A percentile compares a stretch with the other conserved stretches of the same genome.
Conservation (phyloP, 1,140 invertebrate species). For the Cryptotermes secundus region DNA sequence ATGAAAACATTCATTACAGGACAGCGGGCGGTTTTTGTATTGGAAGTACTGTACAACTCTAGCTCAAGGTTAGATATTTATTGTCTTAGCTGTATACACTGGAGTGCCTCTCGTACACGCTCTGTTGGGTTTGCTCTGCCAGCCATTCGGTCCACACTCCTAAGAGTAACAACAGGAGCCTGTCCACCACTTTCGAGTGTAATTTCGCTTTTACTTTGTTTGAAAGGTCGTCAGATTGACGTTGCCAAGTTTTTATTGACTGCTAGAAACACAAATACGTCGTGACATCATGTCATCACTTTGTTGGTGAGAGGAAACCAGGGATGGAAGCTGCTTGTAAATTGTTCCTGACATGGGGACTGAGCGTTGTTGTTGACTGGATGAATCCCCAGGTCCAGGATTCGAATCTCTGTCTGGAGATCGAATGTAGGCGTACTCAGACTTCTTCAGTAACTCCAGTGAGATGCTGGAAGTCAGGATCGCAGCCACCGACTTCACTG, state of each 20-base stretch:
- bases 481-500: too few species aligned
- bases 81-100: slow-evolving; percentile 7
- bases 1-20: neutral
- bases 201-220: neutral
- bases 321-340: neutral
- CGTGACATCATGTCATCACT: neutral
- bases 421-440: too few species aligned
- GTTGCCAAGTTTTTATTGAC: neutral
- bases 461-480: too few species aligned
- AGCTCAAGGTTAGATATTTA: slow-evolving; percentile 8
- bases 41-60: neutral
- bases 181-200: neutral
- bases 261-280: neutral
- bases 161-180: neutral
- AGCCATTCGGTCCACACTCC: neutral
- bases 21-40: neutral
- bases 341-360: too few species aligned
- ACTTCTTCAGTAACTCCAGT: too few species aligned
- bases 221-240: neutral
- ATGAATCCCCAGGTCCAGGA: too few species aligned
- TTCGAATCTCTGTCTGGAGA: too few species aligned
- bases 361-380: too few species aligned
- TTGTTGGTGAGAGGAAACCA: neutral
- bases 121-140: neutral
- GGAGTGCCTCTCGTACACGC: neutral